These are phyloP conservation scores for Carlito syrichta DNA, from an alignment of 2,113 vertebrate genomes.

Conservation along the genomic window DNA sequence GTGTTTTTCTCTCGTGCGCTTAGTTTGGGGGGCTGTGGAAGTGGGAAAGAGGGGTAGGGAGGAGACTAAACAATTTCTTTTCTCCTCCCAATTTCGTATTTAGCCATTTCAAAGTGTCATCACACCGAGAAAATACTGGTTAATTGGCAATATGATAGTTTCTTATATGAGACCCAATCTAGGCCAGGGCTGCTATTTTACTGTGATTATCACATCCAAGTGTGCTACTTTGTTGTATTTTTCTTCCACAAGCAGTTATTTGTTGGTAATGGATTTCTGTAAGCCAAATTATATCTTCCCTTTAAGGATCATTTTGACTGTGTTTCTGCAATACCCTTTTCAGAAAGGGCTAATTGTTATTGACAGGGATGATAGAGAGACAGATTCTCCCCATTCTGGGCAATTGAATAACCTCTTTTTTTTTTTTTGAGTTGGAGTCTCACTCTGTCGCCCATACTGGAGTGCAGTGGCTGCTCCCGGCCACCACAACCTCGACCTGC, in stretches of 20 bases:
- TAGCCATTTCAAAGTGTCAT: slow-evolving; percentile 51
- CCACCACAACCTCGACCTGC: too few species aligned
- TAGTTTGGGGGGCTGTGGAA: neutral
- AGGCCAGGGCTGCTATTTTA: neutral
- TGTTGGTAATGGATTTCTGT: slow-evolving; percentile 64
- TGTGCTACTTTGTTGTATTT: slow-evolving; percentile 33
- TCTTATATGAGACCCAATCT: slow-evolving; percentile 15
- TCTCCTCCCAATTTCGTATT: slow-evolving; percentile 22
- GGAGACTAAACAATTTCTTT: neutral
- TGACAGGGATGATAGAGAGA: slow-evolving; percentile 55
- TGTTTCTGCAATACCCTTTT: slow-evolving; percentile 51
- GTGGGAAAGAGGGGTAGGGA: too few species aligned
- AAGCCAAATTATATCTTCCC: slow-evolving; percentile 64
- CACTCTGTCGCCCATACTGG: too few species aligned
- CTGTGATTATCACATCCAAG: slow-evolving; percentile 45
- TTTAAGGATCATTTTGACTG: slow-evolving; percentile 57
- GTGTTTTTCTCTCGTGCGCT: neutral
- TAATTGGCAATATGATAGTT: slow-evolving; percentile 54
- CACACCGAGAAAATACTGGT: slow-evolving; percentile 42
- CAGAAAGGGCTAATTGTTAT: slow-evolving; percentile 70
- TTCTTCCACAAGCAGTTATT: slow-evolving; percentile 52
- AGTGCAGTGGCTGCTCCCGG: too few species aligned
- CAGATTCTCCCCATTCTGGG: neutral
- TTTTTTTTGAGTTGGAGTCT: too few species aligned
- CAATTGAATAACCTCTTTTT: slow-evolving; percentile 44